These are phyloP conservation scores for Hippocampus mohnikei DNA, from an alignment of 2,113 vertebrate genomes.

Conservation along the genomic window DNA sequence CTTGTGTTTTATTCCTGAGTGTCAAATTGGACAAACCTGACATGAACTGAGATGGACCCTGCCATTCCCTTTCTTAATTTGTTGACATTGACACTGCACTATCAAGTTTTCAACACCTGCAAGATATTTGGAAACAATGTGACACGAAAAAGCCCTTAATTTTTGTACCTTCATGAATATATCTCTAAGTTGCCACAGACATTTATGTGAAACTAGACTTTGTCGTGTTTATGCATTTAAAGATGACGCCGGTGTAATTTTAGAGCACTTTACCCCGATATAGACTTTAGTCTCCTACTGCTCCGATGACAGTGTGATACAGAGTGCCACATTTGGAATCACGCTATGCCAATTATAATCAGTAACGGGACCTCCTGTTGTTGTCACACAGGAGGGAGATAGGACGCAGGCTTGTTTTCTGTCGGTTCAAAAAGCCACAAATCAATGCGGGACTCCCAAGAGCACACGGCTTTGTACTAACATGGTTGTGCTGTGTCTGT, in stretches of 20 bases:
- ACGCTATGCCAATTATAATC: slow-evolving; percentile 46
- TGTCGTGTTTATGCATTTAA: neutral
- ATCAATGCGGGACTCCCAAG: slow-evolving; percentile 36
- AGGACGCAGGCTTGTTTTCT: slow-evolving; percentile 31
- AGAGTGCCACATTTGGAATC: slow-evolving; percentile 23
- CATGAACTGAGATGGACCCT: too few relatives aligned
- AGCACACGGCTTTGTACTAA: slow-evolving; percentile 29
- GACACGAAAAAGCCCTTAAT: too few relatives aligned
- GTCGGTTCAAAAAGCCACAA: slow-evolving; percentile 39
- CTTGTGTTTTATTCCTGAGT: too few relatives aligned
- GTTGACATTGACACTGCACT: too few relatives aligned
- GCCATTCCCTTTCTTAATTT: too few relatives aligned
- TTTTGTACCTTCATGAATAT: too few relatives aligned
- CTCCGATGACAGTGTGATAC: slow-evolving; percentile 17
- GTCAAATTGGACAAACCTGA: too few relatives aligned
- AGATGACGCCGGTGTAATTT: neutral
- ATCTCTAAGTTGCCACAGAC: neutral
- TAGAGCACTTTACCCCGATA: neutral
- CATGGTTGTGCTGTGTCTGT: slow-evolving; percentile 31
- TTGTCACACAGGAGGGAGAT: slow-evolving; percentile 29
- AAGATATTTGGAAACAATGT: too few relatives aligned
- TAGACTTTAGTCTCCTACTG: slow-evolving; percentile 3
- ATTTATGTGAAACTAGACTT: neutral
- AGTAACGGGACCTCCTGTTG: slow-evolving; percentile 42
- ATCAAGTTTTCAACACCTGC: too few relatives aligned